Base-by-base conservation (phyloP, 2,797 vertebrate genomes). In the Poecilia picta region DNA sequence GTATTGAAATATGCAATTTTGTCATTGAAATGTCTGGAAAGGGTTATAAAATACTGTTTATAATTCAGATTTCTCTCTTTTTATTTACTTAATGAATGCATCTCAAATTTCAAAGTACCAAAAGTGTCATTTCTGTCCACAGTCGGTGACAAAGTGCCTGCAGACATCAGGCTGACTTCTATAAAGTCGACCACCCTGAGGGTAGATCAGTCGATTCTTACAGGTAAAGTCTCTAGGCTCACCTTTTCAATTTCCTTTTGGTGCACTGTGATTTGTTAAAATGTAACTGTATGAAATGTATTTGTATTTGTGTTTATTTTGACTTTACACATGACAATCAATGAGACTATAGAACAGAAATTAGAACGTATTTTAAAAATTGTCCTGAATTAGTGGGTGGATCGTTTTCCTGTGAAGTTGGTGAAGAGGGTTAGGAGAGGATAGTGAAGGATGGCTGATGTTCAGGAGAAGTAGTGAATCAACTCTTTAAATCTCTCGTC, bases 81-180 rank as follows among this genome's bases (percentile, higher is more conserved):
- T 43, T 71, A 15, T 49, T 51, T 47, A 3, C 72, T 78, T 46
- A 10, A 43, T 57, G 46, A 45, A 72, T 75, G 36, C 59, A 64
- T 79, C 85, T 72, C 77, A 79, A 70, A 66, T 18, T 49, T 85
- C n/a, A 73, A 59, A 47, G 59, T 84, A 23, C 36, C 84, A 10
- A 62, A 51, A 15, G 53, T 84, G 55, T 8, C 89, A 70, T 87
- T 81, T 88, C 70, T 89, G 90, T 93, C 64, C 91, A 85, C 90
- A 99, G 98, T 99, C 95, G 98, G 98, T 81, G 98, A 99, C 95
- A 99, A 99, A 95, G 98, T 99, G 92, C 98, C 98, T 91, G 98
- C 98, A 80, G 98, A 99, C 89, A 99, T 99, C 94, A 96, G 98
- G 87, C 95, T 99, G 89, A 96, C 97, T 47, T 99, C 98, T 46